phyloP scores from a whole-genome alignment of 92 coral and sea anemone genomes.

The Pocillopora grandis region DNA sequence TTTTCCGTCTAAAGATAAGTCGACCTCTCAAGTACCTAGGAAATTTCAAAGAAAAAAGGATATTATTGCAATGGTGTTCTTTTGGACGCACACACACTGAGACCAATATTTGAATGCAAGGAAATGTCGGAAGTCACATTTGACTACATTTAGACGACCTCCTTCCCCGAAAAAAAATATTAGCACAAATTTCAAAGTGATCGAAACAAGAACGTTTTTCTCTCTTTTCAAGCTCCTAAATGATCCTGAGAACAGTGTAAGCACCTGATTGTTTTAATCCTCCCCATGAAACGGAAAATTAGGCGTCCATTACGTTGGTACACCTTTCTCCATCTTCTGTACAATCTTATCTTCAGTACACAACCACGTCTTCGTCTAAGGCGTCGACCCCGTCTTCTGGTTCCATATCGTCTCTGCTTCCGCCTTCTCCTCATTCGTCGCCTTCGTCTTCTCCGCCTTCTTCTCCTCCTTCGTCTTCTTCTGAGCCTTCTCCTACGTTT shows the following conservation, averaged over 20 bases:
- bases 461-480: constrained; percentile 13
- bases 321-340: not conserved
- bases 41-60: not conserved
- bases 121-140: not conserved
- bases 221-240: too few relatives aligned
- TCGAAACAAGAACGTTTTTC: too few relatives aligned
- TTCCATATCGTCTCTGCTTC: constrained; percentile 3
- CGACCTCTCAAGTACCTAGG: constrained; percentile 9
- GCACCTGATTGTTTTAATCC: not conserved
- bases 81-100: not conserved
- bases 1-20: not conserved
- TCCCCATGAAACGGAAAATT: not conserved
- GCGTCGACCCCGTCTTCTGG: constrained; percentile 6
- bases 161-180: too few relatives aligned
- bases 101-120: not conserved
- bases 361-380: constrained; percentile 26
- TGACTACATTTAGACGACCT: not conserved
- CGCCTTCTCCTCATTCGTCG: constrained; percentile 12
- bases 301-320: constrained; percentile 16
- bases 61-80: not conserved
- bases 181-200: too few relatives aligned
- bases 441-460: constrained; percentile 32
- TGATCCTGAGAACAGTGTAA: not conserved
- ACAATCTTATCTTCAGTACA: constrained; percentile 21
- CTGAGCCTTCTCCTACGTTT: constrained; percentile 19